Base-by-base conservation (phyloP, 2,888 invertebrate species). In the Pomacea canaliculata region DNA sequence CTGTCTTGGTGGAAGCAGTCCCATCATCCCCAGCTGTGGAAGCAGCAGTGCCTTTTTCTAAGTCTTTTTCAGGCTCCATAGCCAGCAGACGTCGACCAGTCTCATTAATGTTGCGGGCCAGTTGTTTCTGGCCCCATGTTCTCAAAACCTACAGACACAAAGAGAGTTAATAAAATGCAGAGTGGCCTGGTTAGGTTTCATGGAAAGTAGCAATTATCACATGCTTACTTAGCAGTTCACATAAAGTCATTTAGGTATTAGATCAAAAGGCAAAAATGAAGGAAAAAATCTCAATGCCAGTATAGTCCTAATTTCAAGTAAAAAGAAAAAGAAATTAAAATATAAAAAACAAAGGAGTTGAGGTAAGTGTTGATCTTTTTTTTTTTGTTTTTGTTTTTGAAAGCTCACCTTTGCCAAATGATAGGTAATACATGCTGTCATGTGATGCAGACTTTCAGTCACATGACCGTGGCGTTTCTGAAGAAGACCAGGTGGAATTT, bases 401-500 rank as follows among this genome's bases (percentile, higher is more conserved):
- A 56, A n/a, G 46, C 65, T 67, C 81, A 90, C 90, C 86, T 89
- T 90, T 16, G 89, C 88, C 83, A 90, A 82, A 79, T 90, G 87
- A 79, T 86, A 90, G 51, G 88, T 89, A 63, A 90, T 86, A 79
- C 89, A 90, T 48, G 90, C 91, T 51, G 88, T 87, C 91, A 91
- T 91, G 82, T 91, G 91, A 76, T 89, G 88, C 16, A 91, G 84
- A 78, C 89, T 89, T 71, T 91, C 90, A 10, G 85, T 84, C 59
- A 87, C 88, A 72, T 82, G 82, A 27, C 85, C 82, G 51, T 84
- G 85, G 12, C 89, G 83, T 73, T 89, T 88, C 82, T 87, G 86
- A 27, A 88, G 80, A 49, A 90, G 79, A 49, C 85, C 85, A n/a
- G 83, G 63, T 9, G 90, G 89, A 49, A 90, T 85, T 78, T 90